Base-by-base conservation (phyloP, 2,888 invertebrate genomes). In the Eupithecia subfuscata region DNA sequence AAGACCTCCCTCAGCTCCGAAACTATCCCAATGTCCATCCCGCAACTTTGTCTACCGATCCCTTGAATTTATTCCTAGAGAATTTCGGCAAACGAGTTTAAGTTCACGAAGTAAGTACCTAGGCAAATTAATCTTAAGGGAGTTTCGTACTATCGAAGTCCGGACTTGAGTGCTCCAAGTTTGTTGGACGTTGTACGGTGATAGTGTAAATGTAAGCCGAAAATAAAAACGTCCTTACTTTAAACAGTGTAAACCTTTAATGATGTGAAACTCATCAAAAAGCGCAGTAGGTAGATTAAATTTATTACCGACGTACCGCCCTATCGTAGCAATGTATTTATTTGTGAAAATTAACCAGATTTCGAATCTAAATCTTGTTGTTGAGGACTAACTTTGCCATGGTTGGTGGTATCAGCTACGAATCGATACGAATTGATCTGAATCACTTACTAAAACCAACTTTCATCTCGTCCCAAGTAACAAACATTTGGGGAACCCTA, bases 71-170 rank as follows among this genome's bases (percentile, higher is more conserved):
- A 92, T 93, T 94, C 93, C 91, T 94, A 93, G 91, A 91, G 93
- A 92, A 92, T 94, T 92, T 86, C 90, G 90, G 89, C 92, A 89
- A 93, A 93, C 91, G 93, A 93, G 94, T 94, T 93, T 92, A 94
- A 94, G 92, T 94, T 95, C 89, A 88, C 86, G 86, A 91, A 92
- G 84, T 89, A 91, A 91, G 84, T 89, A 87, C 92, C 78, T 90
- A 88, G 86, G 88, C 90, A 94, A 94, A 95, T 95, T 95, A 95
- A 94, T 94, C 94, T 95, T 94, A 90, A 91, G 94, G 93, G 94
- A 94, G 93, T 93, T 90, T 91, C 90, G 92, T 92, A 92, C 90
- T 93, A 92, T 92, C 92, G 91, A 87, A 86, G 82, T 89, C 85
- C 84, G 85, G 87, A 88, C 90, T 90, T 88, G 87, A 91, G 90